Evolutionary conservation across 2,888 invertebrate genomes (phyloP).

Genomic region (Bombylius discolor): DNA sequence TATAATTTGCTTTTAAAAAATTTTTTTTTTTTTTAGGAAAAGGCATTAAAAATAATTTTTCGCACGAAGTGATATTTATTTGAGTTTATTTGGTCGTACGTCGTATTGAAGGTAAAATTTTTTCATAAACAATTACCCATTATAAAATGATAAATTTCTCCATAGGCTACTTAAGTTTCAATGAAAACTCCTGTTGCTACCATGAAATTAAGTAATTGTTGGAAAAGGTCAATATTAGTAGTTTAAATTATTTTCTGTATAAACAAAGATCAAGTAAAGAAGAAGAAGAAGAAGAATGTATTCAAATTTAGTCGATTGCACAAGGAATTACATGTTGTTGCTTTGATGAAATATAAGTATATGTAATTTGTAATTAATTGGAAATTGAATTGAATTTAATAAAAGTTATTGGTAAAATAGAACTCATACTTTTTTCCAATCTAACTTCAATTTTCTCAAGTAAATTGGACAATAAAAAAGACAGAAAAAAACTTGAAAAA

Average conservation of each 20-base stretch:
- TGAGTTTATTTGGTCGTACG: not conserved
- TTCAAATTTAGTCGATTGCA: too few species aligned
- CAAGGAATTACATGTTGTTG: too few species aligned
- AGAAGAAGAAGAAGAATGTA: constrained; percentile 1
- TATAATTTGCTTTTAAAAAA: not conserved
- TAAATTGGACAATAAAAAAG: too few species aligned
- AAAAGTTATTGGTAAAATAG: too few species aligned
- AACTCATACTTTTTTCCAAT: too few species aligned
- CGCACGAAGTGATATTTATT: not conserved
- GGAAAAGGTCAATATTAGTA: constrained; percentile 24
- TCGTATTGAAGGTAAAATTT: not conserved
- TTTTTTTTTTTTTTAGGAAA: not conserved
- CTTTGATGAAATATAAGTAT: too few species aligned
- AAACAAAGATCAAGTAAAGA: constrained; percentile 14
- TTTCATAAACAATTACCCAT: not conserved
- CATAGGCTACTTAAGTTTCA: constrained; percentile 1
- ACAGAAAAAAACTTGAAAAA: too few species aligned
- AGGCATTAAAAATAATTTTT: not conserved
- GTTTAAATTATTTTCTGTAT: constrained; percentile 19
- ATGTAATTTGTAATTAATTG: too few species aligned
- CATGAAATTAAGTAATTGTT: constrained; percentile 18
- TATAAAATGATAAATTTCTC: constrained; percentile 4
- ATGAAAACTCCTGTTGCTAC: constrained; percentile 19
- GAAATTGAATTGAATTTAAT: too few species aligned
- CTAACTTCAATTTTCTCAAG: too few species aligned